Evolutionary conservation across 92 coral and sea anemone genomes (phyloP).

Genomic region (Epizoanthus ramosus): DNA sequence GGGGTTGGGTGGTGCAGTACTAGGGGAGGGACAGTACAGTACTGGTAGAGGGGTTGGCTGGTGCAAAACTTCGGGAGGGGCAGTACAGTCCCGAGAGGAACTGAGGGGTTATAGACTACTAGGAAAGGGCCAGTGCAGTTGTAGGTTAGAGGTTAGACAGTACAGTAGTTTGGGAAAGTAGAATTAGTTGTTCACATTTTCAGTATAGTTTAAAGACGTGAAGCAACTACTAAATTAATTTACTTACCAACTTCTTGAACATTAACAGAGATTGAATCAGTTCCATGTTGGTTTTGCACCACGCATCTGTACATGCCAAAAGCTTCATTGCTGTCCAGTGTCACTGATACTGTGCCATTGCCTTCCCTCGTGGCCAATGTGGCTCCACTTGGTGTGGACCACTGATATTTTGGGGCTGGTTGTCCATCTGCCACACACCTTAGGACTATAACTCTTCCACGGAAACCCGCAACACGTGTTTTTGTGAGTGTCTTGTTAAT

Average conservation of each 20-base stretch:
- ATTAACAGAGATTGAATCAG: conserved; percentile 55
- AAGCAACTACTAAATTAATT: no score
- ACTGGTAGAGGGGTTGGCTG: no score
- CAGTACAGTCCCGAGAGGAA: no score
- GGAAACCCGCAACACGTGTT: conserved; percentile 54
- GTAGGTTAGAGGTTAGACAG: no score
- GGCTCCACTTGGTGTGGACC: conserved; percentile 69
- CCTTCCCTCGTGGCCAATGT: conserved; percentile 47
- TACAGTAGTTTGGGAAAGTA: no score
- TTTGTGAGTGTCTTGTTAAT: conserved; percentile 79
- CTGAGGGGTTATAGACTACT: no score
- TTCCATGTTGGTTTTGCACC: conserved; percentile 71
- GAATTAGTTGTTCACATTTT: no score
- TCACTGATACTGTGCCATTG: conserved; percentile 60
- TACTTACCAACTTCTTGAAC: conserved; percentile 88
- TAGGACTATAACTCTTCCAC: conserved; percentile 51
- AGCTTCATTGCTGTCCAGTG: conserved; percentile 45
- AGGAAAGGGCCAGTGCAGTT: no score
- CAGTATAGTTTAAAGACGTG: no score
- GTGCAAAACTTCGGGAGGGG: no score
- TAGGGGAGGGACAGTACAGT: no score
- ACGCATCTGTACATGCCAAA: conserved; percentile 85
- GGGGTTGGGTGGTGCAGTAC: no score
- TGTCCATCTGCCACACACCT: conserved; percentile 79
- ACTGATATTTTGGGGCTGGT: conserved; percentile 81